Percentiles rank a stretch among this genome's conserved stretches.
Conservation (phyloP, 1,140 invertebrate genomes). For the Brachionus asplanchnoidis region DNA sequence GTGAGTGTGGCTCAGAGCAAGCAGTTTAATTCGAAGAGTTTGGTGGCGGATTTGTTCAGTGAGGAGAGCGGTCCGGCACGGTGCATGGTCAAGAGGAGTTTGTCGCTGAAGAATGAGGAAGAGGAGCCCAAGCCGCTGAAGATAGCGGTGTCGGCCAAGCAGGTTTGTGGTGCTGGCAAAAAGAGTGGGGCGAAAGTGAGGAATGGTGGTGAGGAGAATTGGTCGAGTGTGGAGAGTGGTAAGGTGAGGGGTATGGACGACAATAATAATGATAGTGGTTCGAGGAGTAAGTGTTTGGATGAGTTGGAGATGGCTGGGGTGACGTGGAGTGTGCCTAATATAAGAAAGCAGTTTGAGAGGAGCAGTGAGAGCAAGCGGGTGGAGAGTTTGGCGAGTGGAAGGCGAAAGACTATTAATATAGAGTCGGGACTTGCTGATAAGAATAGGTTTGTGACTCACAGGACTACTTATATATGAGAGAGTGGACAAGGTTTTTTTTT, state of each 20-base stretch:
- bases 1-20: neutral
- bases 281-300: neutral
- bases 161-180: neutral
- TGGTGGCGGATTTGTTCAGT: neutral
- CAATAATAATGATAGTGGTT: neutral
- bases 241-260: neutral
- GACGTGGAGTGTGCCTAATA: constrained; percentile 32
- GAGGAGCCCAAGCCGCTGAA: neutral
- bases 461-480: neutral
- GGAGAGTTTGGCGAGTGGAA: neutral
- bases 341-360: constrained; percentile 21
- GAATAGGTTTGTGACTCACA: neutral
- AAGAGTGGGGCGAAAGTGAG: neutral
- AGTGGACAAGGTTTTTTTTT: neutral
- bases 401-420: neutral
- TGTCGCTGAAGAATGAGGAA: neutral
- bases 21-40: neutral
- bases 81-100: neutral
- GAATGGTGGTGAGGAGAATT: neutral
- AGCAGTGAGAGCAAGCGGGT: neutral
- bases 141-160: neutral
- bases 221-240: neutral
- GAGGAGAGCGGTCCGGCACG: neutral
- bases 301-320: neutral
- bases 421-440: neutral